phyloP scores from a whole-genome alignment of 2,113 vertebrate species.

The Sphaerodactylus townsendi region DNA sequence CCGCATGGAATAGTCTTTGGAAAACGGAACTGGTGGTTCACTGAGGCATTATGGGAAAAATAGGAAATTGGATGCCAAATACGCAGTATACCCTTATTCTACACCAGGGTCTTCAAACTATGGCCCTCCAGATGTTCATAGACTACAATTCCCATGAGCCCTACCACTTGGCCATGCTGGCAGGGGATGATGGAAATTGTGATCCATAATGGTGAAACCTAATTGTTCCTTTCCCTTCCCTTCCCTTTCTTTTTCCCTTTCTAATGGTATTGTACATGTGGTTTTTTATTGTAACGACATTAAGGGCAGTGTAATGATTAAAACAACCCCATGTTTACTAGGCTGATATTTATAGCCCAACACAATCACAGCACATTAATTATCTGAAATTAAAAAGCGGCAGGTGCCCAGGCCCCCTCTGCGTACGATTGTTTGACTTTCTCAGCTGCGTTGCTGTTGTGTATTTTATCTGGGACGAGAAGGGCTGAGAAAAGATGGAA shows the following conservation, averaged over 20 bases:
- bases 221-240: background rate
- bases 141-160: too few species aligned
- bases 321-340: constrained; percentile 2
- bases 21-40: constrained; percentile 1
- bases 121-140: too few species aligned
- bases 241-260: background rate
- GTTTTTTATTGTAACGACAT: constrained; percentile 22
- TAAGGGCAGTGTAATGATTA: background rate
- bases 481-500: background rate
- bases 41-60: background rate
- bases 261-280: too few species aligned
- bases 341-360: constrained; percentile 13
- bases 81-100: background rate
- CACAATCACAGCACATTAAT: constrained; percentile 3
- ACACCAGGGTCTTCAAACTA: background rate
- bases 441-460: constrained; percentile 17
- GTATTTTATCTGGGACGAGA: background rate
- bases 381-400: constrained; percentile 24
- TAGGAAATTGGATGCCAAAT: background rate
- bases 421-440: background rate
- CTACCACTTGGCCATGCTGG: too few species aligned
- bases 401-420: constrained; percentile 36
- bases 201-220: too few species aligned
- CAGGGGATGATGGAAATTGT: too few species aligned
- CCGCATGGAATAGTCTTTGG: background rate